Conservation (phyloP, 2,888 invertebrate genomes). For the Megamerina dolium region DNA sequence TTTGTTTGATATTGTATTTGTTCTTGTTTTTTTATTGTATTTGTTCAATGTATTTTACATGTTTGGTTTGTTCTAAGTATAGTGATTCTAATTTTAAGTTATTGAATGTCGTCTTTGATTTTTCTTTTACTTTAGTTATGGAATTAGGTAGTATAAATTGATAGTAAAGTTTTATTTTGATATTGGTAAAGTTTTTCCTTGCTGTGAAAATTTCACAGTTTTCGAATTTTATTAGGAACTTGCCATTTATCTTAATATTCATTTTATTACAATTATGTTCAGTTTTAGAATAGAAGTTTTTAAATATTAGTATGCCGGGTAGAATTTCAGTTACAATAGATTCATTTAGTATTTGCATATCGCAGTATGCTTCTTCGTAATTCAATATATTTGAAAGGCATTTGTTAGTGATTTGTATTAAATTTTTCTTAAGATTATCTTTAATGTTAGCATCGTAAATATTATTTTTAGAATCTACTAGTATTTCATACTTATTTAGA, state of each 20-base stretch:
- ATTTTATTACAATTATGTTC: constrained; percentile 13
- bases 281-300: constrained; percentile 12
- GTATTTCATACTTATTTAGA: constrained; percentile 5
- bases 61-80: constrained; percentile 9
- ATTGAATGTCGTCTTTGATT: constrained; percentile 4
- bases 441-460: constrained; percentile 5
- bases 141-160: constrained; percentile 12
- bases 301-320: constrained; percentile 12
- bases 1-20: no score
- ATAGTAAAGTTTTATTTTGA: constrained; percentile 12
- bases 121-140: constrained; percentile 15
- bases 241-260: constrained; percentile 10
- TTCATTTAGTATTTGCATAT: constrained; percentile 7
- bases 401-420: constrained; percentile 5
- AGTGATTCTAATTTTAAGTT: constrained; percentile 9
- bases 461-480: constrained; percentile 9
- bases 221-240: constrained; percentile 15
- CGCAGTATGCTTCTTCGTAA: constrained; percentile 13
- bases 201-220: constrained; percentile 12
- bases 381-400: constrained; percentile 10
- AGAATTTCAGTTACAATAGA: constrained; percentile 6
- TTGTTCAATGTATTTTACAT: constrained; percentile 7
- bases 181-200: constrained; percentile 12
- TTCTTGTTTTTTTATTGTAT: constrained; percentile 6
- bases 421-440: constrained; percentile 11